Percentiles rank a stretch among this genome's conserved stretches.
These are phyloP conservation scores for Meles meles DNA, from an alignment of 2,113 vertebrate species.

Conservation along the genomic window DNA sequence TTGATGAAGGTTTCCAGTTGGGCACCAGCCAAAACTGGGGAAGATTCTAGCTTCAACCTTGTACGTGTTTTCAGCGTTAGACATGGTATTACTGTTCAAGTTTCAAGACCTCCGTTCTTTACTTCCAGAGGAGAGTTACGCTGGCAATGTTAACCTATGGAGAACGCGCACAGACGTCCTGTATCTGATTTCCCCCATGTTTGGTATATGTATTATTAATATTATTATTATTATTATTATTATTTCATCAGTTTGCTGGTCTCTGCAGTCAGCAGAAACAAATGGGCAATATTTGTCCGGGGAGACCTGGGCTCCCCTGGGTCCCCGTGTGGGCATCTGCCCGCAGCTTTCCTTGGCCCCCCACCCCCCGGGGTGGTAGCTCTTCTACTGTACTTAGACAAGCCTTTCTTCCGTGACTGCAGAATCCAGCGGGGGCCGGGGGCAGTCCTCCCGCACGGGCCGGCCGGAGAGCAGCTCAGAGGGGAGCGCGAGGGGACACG, in stretches of 20 bases:
- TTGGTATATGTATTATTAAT: conserved; percentile 82
- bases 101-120: conserved; percentile 59
- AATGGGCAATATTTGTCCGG: conserved; percentile 93
- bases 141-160: conserved; percentile 69
- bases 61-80: conserved; percentile 66
- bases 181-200: conserved; percentile 74
- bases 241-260: conserved; percentile 84
- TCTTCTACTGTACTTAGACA: conserved; percentile 82
- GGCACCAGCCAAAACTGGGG: conserved; percentile 79
- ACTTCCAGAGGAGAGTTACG: conserved; percentile 78
- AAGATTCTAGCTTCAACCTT: conserved; percentile 72
- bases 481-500: background rate
- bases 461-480: background rate
- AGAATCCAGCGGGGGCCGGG: conserved; percentile 57
- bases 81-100: conserved; percentile 63
- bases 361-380: conserved; percentile 60
- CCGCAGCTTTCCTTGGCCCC: conserved; percentile 63
- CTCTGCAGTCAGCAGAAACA: conserved; percentile 88
- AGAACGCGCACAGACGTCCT: conserved; percentile 75
- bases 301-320: conserved; percentile 74
- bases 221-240: conserved; percentile 83
- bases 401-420: conserved; percentile 70
- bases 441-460: background rate
- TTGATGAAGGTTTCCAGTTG: conserved; percentile 73
- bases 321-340: conserved; percentile 69